Conservation (phyloP, 2,113 vertebrate genomes). For the Alligator mississippiensis region DNA sequence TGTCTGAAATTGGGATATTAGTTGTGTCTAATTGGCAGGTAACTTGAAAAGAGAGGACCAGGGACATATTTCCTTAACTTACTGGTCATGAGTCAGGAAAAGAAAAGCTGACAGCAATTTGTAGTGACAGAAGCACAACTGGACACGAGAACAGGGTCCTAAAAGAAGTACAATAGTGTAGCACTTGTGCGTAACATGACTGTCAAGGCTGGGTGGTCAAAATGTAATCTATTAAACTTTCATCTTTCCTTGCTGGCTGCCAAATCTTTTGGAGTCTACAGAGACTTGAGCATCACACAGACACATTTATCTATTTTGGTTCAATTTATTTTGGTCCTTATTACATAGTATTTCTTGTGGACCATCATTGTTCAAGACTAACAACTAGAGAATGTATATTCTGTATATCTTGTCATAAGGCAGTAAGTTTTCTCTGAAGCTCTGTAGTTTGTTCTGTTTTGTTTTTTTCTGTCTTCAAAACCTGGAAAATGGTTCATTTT, state of each 20-base stretch:
- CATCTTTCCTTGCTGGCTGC: background rate
- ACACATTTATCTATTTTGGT: background rate
- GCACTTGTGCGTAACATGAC: background rate
- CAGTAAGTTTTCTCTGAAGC: background rate
- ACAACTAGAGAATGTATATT: background rate
- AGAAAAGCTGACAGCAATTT: background rate
- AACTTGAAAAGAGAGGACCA: background rate
- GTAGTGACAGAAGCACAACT: background rate
- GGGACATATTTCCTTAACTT: background rate
- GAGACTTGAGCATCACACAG: background rate
- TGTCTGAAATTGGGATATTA: background rate
- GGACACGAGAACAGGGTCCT: background rate
- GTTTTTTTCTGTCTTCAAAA: background rate
- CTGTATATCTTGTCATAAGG: background rate
- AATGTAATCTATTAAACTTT: background rate
- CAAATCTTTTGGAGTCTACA: background rate
- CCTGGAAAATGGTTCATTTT: background rate
- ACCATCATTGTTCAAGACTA: background rate
- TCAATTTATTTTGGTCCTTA: background rate
- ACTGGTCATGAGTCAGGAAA: background rate
- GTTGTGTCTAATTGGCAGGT: background rate
- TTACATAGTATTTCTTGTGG: background rate
- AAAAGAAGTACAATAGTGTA: background rate
- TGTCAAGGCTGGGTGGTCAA: background rate
- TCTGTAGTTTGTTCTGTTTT: background rate